Evolutionary conservation across 2,113 vertebrate genomes (phyloP).

Genomic region (Meriones unguiculatus): DNA sequence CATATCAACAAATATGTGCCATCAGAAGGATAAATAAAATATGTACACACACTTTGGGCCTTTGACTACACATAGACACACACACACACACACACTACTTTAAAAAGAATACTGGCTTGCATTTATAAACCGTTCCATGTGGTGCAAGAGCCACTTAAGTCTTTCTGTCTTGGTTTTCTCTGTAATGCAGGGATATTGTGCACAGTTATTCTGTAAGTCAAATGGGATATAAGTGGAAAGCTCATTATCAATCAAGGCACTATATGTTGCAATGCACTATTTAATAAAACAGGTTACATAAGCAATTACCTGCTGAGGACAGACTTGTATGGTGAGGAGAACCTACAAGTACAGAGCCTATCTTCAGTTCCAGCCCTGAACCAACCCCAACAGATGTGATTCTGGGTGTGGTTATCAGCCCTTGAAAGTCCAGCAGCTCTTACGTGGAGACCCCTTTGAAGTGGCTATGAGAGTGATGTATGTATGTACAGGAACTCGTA

Average conservation of each 20-base stretch:
- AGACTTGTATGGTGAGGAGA: background rate
- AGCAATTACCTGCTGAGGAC: background rate
- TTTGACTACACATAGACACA: background rate
- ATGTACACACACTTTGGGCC: background rate
- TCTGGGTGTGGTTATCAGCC: background rate
- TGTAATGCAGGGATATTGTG: background rate
- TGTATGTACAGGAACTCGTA: background rate
- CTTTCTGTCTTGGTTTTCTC: background rate
- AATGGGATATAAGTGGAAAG: slow-evolving; percentile 34
- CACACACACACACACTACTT: background rate
- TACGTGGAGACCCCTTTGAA: background rate
- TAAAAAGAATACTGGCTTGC: background rate
- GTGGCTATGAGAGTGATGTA: rapidly evolving
- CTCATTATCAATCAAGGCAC: slow-evolving; percentile 42
- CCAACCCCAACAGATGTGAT: background rate
- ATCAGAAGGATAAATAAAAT: background rate
- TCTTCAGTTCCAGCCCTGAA: background rate
- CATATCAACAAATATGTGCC: background rate
- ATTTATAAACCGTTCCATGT: background rate
- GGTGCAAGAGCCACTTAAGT: background rate
- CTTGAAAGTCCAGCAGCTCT: background rate
- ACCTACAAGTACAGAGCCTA: background rate
- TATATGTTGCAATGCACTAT: background rate
- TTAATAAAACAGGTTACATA: slow-evolving; percentile 29
- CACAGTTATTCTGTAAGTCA: background rate